Conservation (phyloP, 2,797 vertebrate species). For the Oreochromis grahami region DNA sequence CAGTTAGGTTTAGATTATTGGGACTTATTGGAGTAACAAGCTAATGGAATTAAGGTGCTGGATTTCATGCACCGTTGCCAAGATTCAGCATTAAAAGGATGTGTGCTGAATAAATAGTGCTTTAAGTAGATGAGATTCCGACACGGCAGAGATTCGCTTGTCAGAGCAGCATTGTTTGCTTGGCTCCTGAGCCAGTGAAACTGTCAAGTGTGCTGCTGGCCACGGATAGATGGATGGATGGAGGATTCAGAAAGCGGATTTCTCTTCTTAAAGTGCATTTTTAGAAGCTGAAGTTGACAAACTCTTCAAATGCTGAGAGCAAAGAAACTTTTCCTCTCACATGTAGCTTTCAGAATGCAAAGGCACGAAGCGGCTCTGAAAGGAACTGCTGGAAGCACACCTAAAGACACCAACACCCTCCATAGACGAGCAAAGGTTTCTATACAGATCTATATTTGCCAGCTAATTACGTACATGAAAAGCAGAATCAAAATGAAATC, state of each 20-base stretch:
- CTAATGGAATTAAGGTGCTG: slow-evolving; percentile 80
- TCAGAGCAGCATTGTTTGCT: slow-evolving; percentile 65
- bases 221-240: slow-evolving; percentile 50
- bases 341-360: slow-evolving; percentile 11
- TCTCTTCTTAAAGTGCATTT: slow-evolving; percentile 23
- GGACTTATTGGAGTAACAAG: slow-evolving; percentile 77
- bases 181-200: slow-evolving; percentile 56
- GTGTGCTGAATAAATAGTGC: slow-evolving; percentile 74
- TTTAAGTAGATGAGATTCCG: slow-evolving; percentile 73
- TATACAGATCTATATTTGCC: slow-evolving; percentile 66
- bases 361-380: slow-evolving; percentile 17
- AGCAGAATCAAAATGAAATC: slow-evolving; percentile 72
- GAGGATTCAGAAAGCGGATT: slow-evolving; percentile 20
- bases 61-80: slow-evolving; percentile 73
- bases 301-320: slow-evolving; percentile 42
- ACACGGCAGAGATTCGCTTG: slow-evolving; percentile 63
- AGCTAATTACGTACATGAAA: slow-evolving; percentile 75
- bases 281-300: slow-evolving; percentile 37
- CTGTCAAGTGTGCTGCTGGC: slow-evolving; percentile 60
- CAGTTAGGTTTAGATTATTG: slow-evolving; percentile 74
- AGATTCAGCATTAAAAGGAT: slow-evolving; percentile 75
- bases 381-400: slow-evolving; percentile 50
- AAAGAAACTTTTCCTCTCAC: slow-evolving; percentile 30
- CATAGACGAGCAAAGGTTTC: slow-evolving; percentile 41
- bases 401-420: slow-evolving; percentile 45